Base-by-base conservation (phyloP, 1,140 invertebrate genomes). In the Pteromalus puparum region DNA sequence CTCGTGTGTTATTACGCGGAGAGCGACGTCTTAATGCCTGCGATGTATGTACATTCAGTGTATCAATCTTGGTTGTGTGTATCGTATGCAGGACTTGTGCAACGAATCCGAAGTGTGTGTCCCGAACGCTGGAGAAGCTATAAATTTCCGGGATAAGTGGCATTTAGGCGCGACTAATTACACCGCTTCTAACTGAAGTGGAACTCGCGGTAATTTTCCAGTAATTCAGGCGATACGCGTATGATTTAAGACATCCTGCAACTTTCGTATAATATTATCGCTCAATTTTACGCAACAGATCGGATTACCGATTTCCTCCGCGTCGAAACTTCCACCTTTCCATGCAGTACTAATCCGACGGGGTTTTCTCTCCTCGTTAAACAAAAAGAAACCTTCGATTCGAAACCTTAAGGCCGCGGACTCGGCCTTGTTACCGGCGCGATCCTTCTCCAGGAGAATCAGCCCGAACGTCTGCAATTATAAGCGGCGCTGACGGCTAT, bases 391-490 rank as follows among this genome's bases (percentile, higher is more conserved):
- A 18, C 12, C 2, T 21, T 61, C 53, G 53, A 61, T 21, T 61
- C 6, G 5, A 61, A 61, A 15, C 15, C 53, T 15, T 5, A 1
- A n/a, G 53, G 18, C 48, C n/a, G n/a, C n/a, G n/a, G n/a, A n/a
- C n/a, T 12, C 48, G 12, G 12, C 15, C 48, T 61, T 15, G 53
- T 21, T 61, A 61, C 3, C 53, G n/a, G n/a, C n/a, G 3, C 53
- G 38, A 42, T 42, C 38, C 46, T n/a, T 61, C 18, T 5, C 53
- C 53, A 4, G 6, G 15, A n/a, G 53, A 61, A 61, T 61, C 18
- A 18, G 3, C 18, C n/a, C 53, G 34, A 46, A 78, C 82, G 72
- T 83, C 75, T 79, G 76, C 67, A 79, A 83, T 83, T 83, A 79
- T 46, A 61, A 18, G 53, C 24, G 38, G 61, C n/a, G 38, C 3